These are phyloP conservation scores for Thalassophryne amazonica DNA, from an alignment of 2,797 vertebrate species.

Conservation along the genomic window DNA sequence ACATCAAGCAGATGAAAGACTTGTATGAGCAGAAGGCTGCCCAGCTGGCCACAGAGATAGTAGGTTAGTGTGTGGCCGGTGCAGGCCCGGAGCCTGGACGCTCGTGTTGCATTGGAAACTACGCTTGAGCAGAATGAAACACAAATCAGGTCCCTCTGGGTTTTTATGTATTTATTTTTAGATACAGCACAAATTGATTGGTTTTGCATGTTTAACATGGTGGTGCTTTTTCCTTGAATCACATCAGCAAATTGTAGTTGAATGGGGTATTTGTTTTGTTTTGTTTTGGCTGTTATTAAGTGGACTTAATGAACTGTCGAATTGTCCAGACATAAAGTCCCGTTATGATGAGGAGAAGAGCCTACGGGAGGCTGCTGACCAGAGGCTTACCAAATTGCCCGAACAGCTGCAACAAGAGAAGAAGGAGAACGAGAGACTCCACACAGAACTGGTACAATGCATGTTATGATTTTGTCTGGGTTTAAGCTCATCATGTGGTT, in stretches of 20 bases:
- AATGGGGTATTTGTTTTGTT: neutral
- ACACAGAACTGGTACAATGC: slow-evolving; percentile 89
- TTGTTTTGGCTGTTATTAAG: neutral
- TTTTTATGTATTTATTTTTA: too few species aligned
- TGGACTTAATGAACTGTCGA: neutral
- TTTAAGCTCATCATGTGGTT: neutral
- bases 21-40: slow-evolving; percentile 98
- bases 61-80: slow-evolving; percentile 81
- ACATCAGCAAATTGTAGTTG: neutral
- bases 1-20: slow-evolving; percentile 99
- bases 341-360: slow-evolving; percentile 94
- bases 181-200: neutral
- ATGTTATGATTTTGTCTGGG: neutral
- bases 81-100: slow-evolving; percentile 3
- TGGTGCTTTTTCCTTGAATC: neutral
- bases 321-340: slow-evolving; percentile 87
- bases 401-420: slow-evolving; percentile 86
- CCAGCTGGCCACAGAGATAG: slow-evolving; percentile 95
- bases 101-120: slow-evolving; percentile 10
- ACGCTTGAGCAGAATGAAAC: neutral
- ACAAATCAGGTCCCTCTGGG: slow-evolving; percentile 4
- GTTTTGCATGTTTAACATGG: neutral
- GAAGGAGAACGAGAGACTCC: slow-evolving; percentile 82
- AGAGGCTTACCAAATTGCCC: slow-evolving; percentile 77
- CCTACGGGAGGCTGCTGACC: slow-evolving; percentile 85